phyloP scores from a whole-genome alignment of 2,113 vertebrate genomes.

The Ochotona princeps region DNA sequence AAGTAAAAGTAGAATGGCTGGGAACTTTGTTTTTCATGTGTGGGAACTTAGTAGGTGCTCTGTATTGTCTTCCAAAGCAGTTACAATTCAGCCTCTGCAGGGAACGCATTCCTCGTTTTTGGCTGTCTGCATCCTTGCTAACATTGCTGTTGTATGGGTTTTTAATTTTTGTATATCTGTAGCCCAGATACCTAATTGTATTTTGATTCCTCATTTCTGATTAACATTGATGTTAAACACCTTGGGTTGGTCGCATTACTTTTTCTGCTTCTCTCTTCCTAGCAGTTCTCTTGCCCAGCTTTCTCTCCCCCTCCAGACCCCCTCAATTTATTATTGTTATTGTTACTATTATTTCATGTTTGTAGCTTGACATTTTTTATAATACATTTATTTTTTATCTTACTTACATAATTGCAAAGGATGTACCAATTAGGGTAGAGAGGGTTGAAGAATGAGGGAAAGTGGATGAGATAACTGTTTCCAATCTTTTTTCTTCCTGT shows the following conservation, averaged over 20 bases:
- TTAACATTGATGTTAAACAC: neutral
- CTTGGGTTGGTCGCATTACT: neutral
- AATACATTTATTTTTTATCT: no score
- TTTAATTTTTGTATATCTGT: constrained; percentile 43
- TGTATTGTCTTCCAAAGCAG: neutral
- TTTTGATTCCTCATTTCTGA: neutral
- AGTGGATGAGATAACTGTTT: no score
- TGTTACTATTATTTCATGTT: no score
- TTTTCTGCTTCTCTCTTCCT: neutral
- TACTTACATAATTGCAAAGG: no score
- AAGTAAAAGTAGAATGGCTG: neutral
- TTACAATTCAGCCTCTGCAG: neutral
- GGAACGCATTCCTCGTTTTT: no score
- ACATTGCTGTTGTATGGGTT: neutral
- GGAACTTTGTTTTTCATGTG: neutral
- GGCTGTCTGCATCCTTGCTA: neutral
- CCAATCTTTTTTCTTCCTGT: no score
- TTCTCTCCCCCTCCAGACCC: neutral
- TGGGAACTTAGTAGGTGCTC: neutral
- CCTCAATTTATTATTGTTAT: no score
- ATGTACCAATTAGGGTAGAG: no score
- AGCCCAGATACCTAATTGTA: neutral
- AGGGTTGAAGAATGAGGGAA: no score
- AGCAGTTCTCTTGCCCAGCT: neutral
- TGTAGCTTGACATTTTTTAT: no score